Base-by-base conservation (phyloP, 2,113 vertebrate species). In the Eptesicus fuscus region DNA sequence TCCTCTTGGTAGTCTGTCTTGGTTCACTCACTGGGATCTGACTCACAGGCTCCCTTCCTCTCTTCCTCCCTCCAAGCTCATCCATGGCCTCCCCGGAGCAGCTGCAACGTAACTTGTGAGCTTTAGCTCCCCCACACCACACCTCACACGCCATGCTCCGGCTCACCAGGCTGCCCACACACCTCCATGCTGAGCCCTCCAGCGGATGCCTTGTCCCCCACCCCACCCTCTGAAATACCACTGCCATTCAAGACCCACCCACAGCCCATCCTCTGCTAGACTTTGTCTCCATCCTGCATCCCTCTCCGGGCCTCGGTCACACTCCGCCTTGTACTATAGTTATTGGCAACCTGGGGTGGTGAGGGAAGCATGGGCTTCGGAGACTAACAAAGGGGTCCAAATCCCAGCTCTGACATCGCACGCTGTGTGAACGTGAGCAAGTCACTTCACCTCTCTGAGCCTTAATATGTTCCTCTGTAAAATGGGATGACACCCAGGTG, bases 121-220 rank as follows among this genome's bases (percentile, higher is more conserved):
- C 0, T 1, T 16, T 12, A 51, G 35, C 28, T 17, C 3, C 51
- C 44, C 23, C 1, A 9, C 0, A 4, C n/a, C 51, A 20, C 85
- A 10, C 4, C 47, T 80, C 49, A 84, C 22, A 37, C 22, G 9
- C 49, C 9, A 0, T 9, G 42, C 22, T 35, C 37, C 23, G 2
- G 12, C 28, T 53, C 49, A 22, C 35, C 67, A n/a, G 56, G 7
- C 30, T 28, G 35, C 65, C 61, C 22, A 0, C 14, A 7, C 0
- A 0, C 20, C 14, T 53, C 56, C 42, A 37, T 2, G 7, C 42
- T n/a, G 51, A 69, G 28, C 63, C 78, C 30, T 71, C 22, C 25
- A 1, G 5, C 83, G 14, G 51, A 23, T 37, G 56, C 25, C 70
- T 37, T 25, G 51, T 28, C 32, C 49, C 51, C 67, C 13, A 17